Base-by-base conservation (phyloP, 2,888 invertebrate genomes). In the Ectemnius continuus region DNA sequence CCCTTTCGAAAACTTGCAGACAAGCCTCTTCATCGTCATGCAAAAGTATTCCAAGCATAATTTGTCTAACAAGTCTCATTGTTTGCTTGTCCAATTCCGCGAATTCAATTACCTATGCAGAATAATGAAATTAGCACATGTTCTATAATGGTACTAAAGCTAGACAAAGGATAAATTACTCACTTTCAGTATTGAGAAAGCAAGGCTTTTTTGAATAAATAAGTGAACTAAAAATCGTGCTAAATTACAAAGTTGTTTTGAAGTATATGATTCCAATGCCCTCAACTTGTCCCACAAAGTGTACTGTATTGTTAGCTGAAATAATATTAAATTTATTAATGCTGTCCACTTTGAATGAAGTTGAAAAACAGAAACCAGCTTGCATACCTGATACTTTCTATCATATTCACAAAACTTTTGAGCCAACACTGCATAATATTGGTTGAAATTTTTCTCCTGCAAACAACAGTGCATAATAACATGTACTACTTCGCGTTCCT, bases 271-370 rank as follows among this genome's bases (percentile, higher is more conserved):
- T 13, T 94, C 93, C 56, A 98, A 90, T 48, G 96, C 95, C 88
- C 97, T 97, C 23, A 98, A 94, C 88, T 96, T 96, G 90, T 99
- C 98, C 98, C 98, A 99, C 6, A 97, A 90, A 0, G 96, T 93
- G 91, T 94, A 98, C 90, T 98, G 97, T 73, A 97, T 94, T 0
- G 96, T 95, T 85, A 98, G 93, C 95, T 98, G 91, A 82, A 83
- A 72, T 4, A 52, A 52, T 52, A 14, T 16, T 1, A 36, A 36
- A 4, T 36, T 36, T 2, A 36, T 36, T 36, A 36, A 36, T 36
- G 11, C 8, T 36, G 5, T 8, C 11, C 8, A 11, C 6, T 36
- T 11, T 36, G 8, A 36, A 36, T 36, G 6, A 36, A 36, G 36
- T 4, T 36, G 36, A 36, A 36, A 36, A 2, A 36, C 8, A 36